Evolutionary conservation across 2,888 invertebrate species (phyloP), one percentile per base, ranked within the genome.

Genomic region (Miltochrista miniata): DNA sequence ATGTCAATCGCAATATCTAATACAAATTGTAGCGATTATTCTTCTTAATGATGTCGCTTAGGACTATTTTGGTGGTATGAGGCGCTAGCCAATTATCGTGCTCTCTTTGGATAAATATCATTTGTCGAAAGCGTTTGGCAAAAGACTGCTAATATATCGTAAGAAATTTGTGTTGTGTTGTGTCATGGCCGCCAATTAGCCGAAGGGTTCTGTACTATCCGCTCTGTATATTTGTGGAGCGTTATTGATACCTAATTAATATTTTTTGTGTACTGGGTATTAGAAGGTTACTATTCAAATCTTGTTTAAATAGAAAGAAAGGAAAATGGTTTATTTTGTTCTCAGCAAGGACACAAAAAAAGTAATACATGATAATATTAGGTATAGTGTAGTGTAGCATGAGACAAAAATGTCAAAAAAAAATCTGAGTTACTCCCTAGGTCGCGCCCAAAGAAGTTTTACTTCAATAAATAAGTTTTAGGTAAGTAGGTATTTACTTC

Each of bases 21-120:
- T 46, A 48, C 58, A 61, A 75, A 76, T 72, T 65, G 64, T 55
- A 31, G 58, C 72, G 50, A 81, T 83, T 77, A 76, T 76, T 82
- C 80, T 79, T 64, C 63, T 71, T 81, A 80, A 82, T 79, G 78
- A 78, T 71, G 59, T 55, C 65, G 48, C 67, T 69, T 70, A 75
- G 70, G 70, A 74, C 61, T 69, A 68, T 77, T 77, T 79, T 77
- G 79, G 80, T 74, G 69, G 71, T 70, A 74, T 63, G 72, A 60
- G 65, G 61, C 70, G 70, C 68, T 24, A 64, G 61, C 69, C 77
- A 74, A 79, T 82, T 79, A 79, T 73, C 72, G 70, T 66, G 57
- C 36, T 36, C 41, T 63, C 54, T 54, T 56, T 40, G 48, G 61
- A 68, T 58, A 64, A 67, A 68, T 60, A 61, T 52, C 64, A 51